Percentiles rank a stretch among this genome's conserved stretches.
These are phyloP conservation scores for Cephus rjabovi DNA, from an alignment of 2,888 invertebrate genomes.

Conservation along the genomic window DNA sequence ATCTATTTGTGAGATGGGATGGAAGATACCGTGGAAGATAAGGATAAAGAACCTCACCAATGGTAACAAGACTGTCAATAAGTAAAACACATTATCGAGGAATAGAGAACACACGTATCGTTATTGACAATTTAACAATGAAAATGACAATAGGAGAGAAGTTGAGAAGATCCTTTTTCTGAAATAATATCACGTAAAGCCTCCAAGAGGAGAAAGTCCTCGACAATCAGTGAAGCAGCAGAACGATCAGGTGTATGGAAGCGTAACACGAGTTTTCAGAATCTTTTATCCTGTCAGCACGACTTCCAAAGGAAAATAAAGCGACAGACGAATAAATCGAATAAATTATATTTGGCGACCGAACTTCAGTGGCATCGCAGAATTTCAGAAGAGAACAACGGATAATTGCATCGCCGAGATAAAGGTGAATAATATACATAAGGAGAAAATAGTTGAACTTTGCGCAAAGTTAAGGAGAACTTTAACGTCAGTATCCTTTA, in stretches of 20 bases:
- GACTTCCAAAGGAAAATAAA: not conserved
- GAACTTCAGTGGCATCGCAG: not conserved
- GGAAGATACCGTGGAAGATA: not conserved
- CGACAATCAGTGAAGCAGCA: not conserved
- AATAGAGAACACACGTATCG: not conserved
- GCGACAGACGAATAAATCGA: not conserved
- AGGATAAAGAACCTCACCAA: not conserved
- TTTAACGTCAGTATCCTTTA: constrained; percentile 1
- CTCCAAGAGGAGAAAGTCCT: not conserved
- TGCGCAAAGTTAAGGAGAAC: not conserved
- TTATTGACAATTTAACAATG: not conserved
- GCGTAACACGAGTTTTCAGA: not conserved
- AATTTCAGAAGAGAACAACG: not conserved
- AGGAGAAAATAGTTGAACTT: not conserved
- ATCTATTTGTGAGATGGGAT: not conserved
- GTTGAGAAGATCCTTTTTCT: not conserved
- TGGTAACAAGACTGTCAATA: not conserved
- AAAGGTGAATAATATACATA: not conserved
- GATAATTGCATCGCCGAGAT: not conserved
- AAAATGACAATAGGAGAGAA: not conserved
- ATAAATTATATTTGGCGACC: not conserved
- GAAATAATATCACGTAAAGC: not conserved
- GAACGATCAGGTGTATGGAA: not conserved
- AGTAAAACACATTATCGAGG: not conserved
- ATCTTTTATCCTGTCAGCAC: not conserved